Evolutionary conservation across 1,140 invertebrate species (phyloP).

Genomic region (Thaumatotibia leucotreta): DNA sequence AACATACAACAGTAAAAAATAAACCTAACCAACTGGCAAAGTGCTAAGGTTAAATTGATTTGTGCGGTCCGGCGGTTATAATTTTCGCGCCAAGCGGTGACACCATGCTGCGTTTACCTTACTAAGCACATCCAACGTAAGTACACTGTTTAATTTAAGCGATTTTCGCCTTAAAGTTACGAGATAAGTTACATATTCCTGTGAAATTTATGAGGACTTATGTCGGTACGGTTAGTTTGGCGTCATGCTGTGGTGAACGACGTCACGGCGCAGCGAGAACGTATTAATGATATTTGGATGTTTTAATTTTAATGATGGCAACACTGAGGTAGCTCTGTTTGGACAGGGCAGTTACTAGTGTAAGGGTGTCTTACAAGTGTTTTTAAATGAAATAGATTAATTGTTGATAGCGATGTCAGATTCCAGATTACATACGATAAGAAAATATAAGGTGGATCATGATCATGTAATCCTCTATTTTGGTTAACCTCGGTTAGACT

Average conservation of each 20-base stretch:
- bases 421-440: no score
- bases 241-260: neutral
- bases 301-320: constrained; percentile 13
- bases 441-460: no score
- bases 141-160: neutral
- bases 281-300: constrained; percentile 14
- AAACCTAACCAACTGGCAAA: constrained; percentile 25
- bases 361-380: neutral
- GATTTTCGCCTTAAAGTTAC: neutral
- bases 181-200: neutral
- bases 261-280: neutral
- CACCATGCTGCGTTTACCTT: constrained; percentile 34
- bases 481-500: no score
- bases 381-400: neutral
- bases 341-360: neutral
- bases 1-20: constrained; percentile 15
- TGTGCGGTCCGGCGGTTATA: constrained; percentile 47
- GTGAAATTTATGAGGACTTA: neutral
- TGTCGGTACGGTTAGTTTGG: neutral
- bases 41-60: constrained; percentile 34
- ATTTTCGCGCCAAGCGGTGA: constrained; percentile 55
- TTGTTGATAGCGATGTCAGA: no score
- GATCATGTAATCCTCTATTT: no score
- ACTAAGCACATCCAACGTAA: neutral
- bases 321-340: constrained; percentile 7